phyloP scores from a whole-genome alignment of 2,113 vertebrate genomes.

The Xenotilapia leptura region DNA sequence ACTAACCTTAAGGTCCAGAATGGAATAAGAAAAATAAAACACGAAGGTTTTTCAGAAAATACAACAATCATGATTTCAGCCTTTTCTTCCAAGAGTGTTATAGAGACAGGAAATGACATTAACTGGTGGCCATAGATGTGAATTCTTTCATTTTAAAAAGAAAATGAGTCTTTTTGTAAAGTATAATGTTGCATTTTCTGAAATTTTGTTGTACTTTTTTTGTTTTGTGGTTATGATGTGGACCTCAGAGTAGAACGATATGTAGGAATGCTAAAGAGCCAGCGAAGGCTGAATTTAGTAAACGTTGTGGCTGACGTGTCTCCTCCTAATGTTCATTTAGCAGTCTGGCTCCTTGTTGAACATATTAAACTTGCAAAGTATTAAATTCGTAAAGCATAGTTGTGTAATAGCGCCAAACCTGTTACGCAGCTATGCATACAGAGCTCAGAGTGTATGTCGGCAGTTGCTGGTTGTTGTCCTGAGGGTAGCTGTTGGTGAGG shows the following conservation, averaged over 20 bases:
- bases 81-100: not conserved
- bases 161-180: not conserved
- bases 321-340: not conserved
- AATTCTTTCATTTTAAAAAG: not conserved
- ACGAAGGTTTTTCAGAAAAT: not conserved
- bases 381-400: not conserved
- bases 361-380: not conserved
- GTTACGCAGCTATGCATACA: not conserved
- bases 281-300: not conserved
- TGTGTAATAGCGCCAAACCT: not conserved
- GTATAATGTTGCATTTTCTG: not conserved
- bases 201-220: not conserved
- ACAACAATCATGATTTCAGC: not conserved
- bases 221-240: not conserved
- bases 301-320: not conserved
- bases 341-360: not conserved
- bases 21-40: not conserved
- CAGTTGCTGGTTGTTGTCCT: not conserved
- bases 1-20: not conserved
- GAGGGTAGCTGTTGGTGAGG: not conserved
- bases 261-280: not conserved
- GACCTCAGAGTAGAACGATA: not conserved
- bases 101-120: not conserved
- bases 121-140: not conserved
- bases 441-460: not conserved